Base-by-base conservation (phyloP, 2,113 vertebrate genomes). In the Edolisoma coerulescens region DNA sequence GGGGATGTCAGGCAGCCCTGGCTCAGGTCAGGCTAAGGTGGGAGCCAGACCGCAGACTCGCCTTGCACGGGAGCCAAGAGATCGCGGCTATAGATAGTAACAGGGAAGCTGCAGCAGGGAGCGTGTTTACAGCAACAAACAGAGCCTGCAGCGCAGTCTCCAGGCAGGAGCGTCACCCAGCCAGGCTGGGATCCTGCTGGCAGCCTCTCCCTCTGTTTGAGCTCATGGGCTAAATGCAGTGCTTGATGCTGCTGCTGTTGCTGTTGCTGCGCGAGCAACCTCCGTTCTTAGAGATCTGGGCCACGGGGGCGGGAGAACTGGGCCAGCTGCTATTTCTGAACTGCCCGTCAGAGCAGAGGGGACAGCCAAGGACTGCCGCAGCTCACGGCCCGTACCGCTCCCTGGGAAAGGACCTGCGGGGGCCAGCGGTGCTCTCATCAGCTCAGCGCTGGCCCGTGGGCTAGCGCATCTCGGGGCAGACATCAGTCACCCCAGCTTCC, bases 81-180 rank as follows among this genome's bases (percentile, higher is more conserved):
- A 98, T 98, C 97, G 89, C 68, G 68, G 95, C 97, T 98, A 98
- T 97, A 98, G 98, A 98, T 98, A 98, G 98, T 97, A 98, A 98
- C 97, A 97, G 97, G 96, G 97, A 97, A 98, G 97, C 97, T 92
- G 97, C 97, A 96, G 95, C 96, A 84, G 94, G 23, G 67, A 91
- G 87, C 47, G 73, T 88, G 97, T 98, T 98, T 97, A 98, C 97
- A 97, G 97, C 98, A 98, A 98, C 98, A 98, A 97, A 96, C 96
- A 95, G 97, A 96, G 96, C 97, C 96, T 81, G 97, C 96, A 96
- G 97, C 96, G 96, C 98, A 95, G 98, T 98, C 97, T 98, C 98
- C 97, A 98, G 85, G 98, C 97, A 97, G 74, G 97, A 95, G 97
- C 97, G 93, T 95, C 93, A 97, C 93, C 92, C 90, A 91, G 80